Percentiles rank a stretch among this genome's conserved stretches.
Evolutionary conservation across 2,888 invertebrate species (phyloP).

Genomic region (Ischnura elegans): DNA sequence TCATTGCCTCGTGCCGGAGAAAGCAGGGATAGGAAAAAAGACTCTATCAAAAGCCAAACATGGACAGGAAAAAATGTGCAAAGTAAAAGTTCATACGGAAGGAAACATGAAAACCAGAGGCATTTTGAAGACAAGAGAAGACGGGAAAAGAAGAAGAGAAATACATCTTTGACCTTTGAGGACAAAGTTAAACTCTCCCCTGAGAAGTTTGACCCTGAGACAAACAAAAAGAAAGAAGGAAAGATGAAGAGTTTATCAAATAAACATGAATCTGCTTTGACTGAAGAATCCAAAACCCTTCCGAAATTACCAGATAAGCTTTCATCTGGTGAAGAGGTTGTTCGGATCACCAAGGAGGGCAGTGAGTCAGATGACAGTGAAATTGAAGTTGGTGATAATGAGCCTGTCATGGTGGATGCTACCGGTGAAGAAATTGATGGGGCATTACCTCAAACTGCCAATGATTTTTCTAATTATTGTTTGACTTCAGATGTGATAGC

Average conservation of each 20-base stretch:
- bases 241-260: conserved; percentile 8
- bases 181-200: not conserved
- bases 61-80: conserved; percentile 1
- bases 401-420: conserved; percentile 52
- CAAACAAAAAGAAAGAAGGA: conserved; percentile 19
- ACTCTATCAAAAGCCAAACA: not conserved
- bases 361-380: conserved; percentile 70
- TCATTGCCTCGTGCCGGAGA: conserved; percentile 75
- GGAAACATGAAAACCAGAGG: conserved; percentile 43
- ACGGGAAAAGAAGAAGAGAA: conserved; percentile 40
- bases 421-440: conserved; percentile 70
- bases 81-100: not conserved
- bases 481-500: conserved; percentile 70
- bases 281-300: conserved; percentile 72
- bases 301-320: conserved; percentile 74
- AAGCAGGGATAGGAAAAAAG: conserved; percentile 74
- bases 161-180: not conserved
- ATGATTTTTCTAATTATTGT: conserved; percentile 71
- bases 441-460: not conserved
- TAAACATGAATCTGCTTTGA: not conserved
- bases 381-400: conserved; percentile 73
- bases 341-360: conserved; percentile 69
- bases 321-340: conserved; percentile 70
- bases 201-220: not conserved
- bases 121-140: conserved; percentile 37